Base-by-base conservation (phyloP, 2,113 vertebrate species). In the Vulpes lagopus region DNA sequence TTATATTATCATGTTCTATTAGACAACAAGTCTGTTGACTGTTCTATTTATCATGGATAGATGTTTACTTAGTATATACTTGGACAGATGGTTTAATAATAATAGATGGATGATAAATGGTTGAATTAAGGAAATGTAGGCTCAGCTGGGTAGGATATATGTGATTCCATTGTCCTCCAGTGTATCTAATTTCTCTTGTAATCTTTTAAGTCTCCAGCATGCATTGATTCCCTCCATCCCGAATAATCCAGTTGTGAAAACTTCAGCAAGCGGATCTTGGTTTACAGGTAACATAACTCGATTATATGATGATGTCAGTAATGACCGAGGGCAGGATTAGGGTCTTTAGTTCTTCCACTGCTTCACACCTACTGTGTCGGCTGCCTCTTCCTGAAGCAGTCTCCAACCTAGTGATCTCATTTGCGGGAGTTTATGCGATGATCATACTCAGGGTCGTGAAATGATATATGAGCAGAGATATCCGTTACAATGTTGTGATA, bases 161-260 rank as follows among this genome's bases (percentile, higher is more conserved):
- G 51, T 89, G 17, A 67, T 83, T 92, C 53, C 82, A 3, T 67
- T 67, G 62, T 74, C 35, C 8, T 89, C 32, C 35, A 59, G 23
- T 11, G 3, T 88, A 43, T 55, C 30, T 96, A 32, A 71, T 84
- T 17, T 85, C 76, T 95, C 83, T 91, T 92, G 20, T 82, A 43
- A 49, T 96, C 32, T 93, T 84, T 96, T 86, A 91, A 97, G 96
- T 67, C 27, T 89, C 30, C 92, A 94, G 87, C 43, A 14, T 62
- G n/a, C 79, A 78, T 35, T 71, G 91, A 73, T 71, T 43, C 43
- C 79, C 27, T 85, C 83, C 65, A 95, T 92, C 15, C 49, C 60
- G 78, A 27, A 74, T 6, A 27, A 27, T 67, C 65, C 90, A 81
- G 11, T 71, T 94, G 32, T 55, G 73, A 82, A 69, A 76, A 14